Evolutionary conservation across 2,888 invertebrate species (phyloP), one percentile per base, ranked within the genome.

Genomic region (Cynaeus angustus): DNA sequence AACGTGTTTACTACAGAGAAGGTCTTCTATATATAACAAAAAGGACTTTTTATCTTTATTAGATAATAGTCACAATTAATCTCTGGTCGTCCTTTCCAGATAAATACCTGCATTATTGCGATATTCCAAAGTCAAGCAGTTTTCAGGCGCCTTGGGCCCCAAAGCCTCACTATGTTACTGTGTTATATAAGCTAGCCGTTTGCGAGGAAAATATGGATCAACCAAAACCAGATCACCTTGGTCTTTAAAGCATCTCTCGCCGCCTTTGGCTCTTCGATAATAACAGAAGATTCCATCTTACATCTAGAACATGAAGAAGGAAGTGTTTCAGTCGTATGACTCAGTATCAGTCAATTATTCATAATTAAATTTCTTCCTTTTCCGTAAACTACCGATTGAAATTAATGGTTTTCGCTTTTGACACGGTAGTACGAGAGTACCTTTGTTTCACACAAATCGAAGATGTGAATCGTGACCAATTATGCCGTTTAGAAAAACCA

Each of bases 391-490:
- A 10, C n/a, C 33, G 13, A 37, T 37, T 37, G 33, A 28, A 52
- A 52, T 28, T 28, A n/a, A 52, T 7, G 4, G 52, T 10, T 28
- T 52, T 16, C 10, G n/a, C 21, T 3, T 10, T 28, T 28, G 28
- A 28, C 12, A 8, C 33, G 52, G 52, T 48, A 43, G 43, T 43
- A 58, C 56, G 26, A 41, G 56, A 43, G 38, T 53, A 53, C 53
- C 37, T 30, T 5, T 8, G 52, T 30, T 13, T 33, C 28, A 13
- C 59, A 61, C 21, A 50, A 50, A 38, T 64, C 64, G 48, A 64
- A 33, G 66, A 66, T 59, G 61, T 26, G 55, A 21, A 62, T 72
- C 74, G 74, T 74, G 74, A 72, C 68, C 69, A 71, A 72, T 72
- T 72, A 66, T 61, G 53, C 52, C 46, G 16, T 68, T 28, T 61